Conservation (phyloP, 2,113 vertebrate species). For the Columba janthina region DNA sequence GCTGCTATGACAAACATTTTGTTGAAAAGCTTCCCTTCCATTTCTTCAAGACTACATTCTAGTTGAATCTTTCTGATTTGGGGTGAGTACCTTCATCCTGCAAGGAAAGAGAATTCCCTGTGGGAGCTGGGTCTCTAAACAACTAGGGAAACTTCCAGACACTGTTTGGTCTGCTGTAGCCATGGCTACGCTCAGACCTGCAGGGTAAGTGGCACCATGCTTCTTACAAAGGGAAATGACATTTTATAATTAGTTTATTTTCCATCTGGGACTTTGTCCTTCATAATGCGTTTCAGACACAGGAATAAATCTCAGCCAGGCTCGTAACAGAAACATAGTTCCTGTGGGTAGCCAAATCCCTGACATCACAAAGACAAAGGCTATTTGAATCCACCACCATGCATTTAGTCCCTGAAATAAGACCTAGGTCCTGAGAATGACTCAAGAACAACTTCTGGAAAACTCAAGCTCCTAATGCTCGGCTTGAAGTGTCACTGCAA, state of each 20-base stretch:
- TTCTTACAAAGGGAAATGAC: background rate
- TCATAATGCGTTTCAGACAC: background rate
- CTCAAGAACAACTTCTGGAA: background rate
- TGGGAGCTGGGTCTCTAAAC: background rate
- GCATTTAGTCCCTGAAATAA: background rate
- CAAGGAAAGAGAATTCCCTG: background rate
- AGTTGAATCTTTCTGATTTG: background rate
- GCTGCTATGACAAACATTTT: background rate
- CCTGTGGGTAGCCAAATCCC: background rate
- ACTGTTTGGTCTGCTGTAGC: background rate
- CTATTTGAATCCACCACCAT: background rate
- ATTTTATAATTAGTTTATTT: conserved; percentile 12
- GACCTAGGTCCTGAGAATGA: background rate
- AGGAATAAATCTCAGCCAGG: background rate
- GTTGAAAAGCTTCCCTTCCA: background rate
- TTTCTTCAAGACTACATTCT: background rate
- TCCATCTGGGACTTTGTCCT: background rate
- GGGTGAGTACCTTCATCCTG: background rate
- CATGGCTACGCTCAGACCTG: background rate
- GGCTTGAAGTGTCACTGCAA: background rate
- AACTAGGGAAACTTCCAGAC: background rate
- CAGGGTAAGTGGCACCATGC: background rate
- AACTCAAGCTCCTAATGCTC: background rate
- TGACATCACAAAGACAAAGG: background rate
- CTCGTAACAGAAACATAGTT: background rate